A percentile compares a stretch with the other conserved stretches of the same genome.
Evolutionary conservation across 2,888 invertebrate genomes (phyloP).

Genomic region (Thyatira batis): DNA sequence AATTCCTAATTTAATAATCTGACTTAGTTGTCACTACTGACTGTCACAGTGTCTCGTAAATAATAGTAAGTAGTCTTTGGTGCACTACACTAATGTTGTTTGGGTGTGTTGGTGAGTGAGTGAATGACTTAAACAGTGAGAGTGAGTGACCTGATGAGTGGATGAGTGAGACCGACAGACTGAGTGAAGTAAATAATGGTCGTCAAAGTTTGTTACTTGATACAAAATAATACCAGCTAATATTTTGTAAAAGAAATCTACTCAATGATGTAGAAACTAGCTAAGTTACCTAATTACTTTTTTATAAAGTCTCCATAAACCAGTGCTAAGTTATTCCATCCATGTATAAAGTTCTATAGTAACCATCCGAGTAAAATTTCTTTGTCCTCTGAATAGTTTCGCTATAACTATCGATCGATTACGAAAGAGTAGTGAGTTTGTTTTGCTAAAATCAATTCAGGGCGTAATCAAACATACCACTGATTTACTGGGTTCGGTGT

Average conservation of each 20-base stretch:
- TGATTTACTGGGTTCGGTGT: constrained; percentile 8
- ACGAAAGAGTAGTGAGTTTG: constrained; percentile 63
- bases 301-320: constrained; percentile 28
- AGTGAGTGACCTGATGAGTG: neutral
- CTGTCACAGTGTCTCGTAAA: too few species aligned
- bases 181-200: constrained; percentile 31
- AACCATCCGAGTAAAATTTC: constrained; percentile 53
- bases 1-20: too few species aligned
- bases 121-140: too few species aligned
- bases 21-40: too few species aligned
- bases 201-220: constrained; percentile 65
- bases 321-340: constrained; percentile 37
- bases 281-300: constrained; percentile 29
- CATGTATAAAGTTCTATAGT: constrained; percentile 22
- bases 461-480: neutral
- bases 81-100: too few species aligned
- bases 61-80: too few species aligned
- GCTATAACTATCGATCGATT: constrained; percentile 76
- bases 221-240: constrained; percentile 60
- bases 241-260: constrained; percentile 54
- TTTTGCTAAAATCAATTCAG: constrained; percentile 12
- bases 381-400: constrained; percentile 77
- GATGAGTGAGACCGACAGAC: too few species aligned
- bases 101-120: neutral
- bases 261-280: constrained; percentile 49